Evolutionary conservation across 2,113 vertebrate genomes (phyloP), one percentile per base, ranked within the genome.

Genomic region (Hystrix brachyura): DNA sequence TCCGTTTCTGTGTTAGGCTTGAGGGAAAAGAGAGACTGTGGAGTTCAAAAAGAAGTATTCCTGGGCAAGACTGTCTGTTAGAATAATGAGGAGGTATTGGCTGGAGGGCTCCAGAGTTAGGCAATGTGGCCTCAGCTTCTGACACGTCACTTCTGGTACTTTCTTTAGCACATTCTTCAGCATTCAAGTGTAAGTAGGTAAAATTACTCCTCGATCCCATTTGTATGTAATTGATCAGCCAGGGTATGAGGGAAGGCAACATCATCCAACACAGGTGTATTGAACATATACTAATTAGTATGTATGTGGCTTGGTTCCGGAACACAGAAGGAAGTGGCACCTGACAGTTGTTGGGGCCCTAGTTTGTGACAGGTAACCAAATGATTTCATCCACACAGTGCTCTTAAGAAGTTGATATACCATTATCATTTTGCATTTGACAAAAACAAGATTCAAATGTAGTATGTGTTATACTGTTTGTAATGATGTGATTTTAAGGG

Each of bases 21-120:
- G 62, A 90, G 90, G 57, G 15, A 53, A 71, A 59, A 15, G 82
- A 87, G 43, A 43, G 57, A 62, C 4, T 4, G 3, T 57, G 59
- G 79, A 46, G 18, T 80, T 59, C 59, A 38, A 90, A 57, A 74
- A n/a, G 51, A 90, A 59, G 27, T 32, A 5, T 71, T 46, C 8
- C n/a, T 64, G 46, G 84, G 1, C 3, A 38, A 38, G 7, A 7
- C 18, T 10, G 3, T n/a, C 15, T 69, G 0, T 9, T 0, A 53
- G 25, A 51, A 10, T 8, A 29, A 32, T 2, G 67, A 59, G n/a
- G 13, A 34, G 89, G 0, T 25, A 4, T 0, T n/a, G 83, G 25
- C 23, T 57, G 6, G 18, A 5, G 2, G 43, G 43, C 48, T 60
- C 23, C 51, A 17, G 43, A 69, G 17, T 25, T 8, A 62, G 57